Conservation (phyloP, 2,888 invertebrate genomes). For the Itoplectis maculator region DNA sequence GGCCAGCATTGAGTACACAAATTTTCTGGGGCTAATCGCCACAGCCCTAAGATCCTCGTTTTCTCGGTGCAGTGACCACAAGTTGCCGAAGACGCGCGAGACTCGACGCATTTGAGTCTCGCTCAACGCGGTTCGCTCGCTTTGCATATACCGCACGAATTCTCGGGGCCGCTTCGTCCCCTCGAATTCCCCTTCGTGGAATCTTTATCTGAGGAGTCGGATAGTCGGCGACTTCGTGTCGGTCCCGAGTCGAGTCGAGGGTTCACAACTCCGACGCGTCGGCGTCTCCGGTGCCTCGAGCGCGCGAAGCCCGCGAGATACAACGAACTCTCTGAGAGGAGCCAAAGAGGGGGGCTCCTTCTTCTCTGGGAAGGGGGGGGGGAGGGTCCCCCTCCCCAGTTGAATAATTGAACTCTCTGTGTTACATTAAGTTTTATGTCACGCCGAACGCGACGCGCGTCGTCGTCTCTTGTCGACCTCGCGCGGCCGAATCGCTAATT, state of each 20-base stretch:
- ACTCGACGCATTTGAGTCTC: no score
- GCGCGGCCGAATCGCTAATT: slow-evolving; percentile 25
- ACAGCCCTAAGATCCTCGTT: no score
- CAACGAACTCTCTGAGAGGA: slow-evolving; percentile 45
- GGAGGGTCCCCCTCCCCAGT: no score
- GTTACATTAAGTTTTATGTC: slow-evolving; percentile 51
- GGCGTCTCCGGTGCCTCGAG: slow-evolving; percentile 10
- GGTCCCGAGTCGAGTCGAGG: slow-evolving; percentile 36
- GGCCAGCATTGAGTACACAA: no score
- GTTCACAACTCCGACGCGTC: slow-evolving; percentile 49
- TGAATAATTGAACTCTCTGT: slow-evolving; percentile 59
- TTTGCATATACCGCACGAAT: slow-evolving; percentile 16
- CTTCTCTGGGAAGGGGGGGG: no score
- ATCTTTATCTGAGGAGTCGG: slow-evolving; percentile 65
- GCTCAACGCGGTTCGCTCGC: no score
- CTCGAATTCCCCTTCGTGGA: slow-evolving; percentile 65
- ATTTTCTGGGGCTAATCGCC: no score
- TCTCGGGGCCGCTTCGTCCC: slow-evolving; percentile 45
- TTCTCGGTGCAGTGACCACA: neutral
- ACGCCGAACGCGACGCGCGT: slow-evolving; percentile 28
- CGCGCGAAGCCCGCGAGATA: slow-evolving; percentile 26
- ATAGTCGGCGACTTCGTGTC: slow-evolving; percentile 52
- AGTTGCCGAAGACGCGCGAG: neutral
- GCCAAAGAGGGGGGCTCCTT: no score
- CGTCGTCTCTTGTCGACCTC: neutral